phyloP scores from a whole-genome alignment of 2,113 vertebrate genomes.

The Mastomys natalensis region DNA sequence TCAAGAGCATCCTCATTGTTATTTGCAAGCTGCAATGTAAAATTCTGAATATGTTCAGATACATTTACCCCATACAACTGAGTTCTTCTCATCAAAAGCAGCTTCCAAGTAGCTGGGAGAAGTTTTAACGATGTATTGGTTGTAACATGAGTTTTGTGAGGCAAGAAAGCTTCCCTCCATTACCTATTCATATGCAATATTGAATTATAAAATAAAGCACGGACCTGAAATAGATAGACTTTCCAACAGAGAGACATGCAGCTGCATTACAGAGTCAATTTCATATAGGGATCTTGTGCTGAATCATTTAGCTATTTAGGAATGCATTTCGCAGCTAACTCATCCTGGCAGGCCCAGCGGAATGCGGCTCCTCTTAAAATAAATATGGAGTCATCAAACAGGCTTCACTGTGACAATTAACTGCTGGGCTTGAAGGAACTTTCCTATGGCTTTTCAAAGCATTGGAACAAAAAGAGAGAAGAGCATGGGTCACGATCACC shows the following conservation, averaged over 20 bases:
- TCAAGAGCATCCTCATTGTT: constrained; percentile 77
- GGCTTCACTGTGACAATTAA: constrained; percentile 78
- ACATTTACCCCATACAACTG: constrained; percentile 36
- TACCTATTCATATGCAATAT: constrained; percentile 78
- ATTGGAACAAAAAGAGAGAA: constrained; percentile 65
- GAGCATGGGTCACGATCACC: constrained; percentile 52
- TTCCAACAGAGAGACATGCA: constrained; percentile 74
- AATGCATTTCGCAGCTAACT: constrained; percentile 79
- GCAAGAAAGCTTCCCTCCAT: constrained; percentile 71
- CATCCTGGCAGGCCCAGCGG: constrained; percentile 79
- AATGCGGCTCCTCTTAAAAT: constrained; percentile 79
- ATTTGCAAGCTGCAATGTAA: constrained; percentile 68
- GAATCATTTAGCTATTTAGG: constrained; percentile 81
- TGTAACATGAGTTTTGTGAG: constrained; percentile 69
- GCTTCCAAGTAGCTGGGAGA: constrained; percentile 47
- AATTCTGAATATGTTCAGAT: constrained; percentile 73
- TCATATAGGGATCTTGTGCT: constrained; percentile 73
- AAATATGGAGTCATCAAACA: constrained; percentile 81
- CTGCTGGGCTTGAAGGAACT: constrained; percentile 76
- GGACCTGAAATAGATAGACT: constrained; percentile 73
- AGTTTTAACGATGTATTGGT: constrained; percentile 56
- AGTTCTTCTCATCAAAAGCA: constrained; percentile 56
- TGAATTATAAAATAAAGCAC: constrained; percentile 81
- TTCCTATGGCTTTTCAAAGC: constrained; percentile 73
- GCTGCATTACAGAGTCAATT: constrained; percentile 76